A percentile compares a stretch with the other conserved stretches of the same genome.
Conservation (phyloP, 2,888 invertebrate species). For the Polyommatus iphigenia region DNA sequence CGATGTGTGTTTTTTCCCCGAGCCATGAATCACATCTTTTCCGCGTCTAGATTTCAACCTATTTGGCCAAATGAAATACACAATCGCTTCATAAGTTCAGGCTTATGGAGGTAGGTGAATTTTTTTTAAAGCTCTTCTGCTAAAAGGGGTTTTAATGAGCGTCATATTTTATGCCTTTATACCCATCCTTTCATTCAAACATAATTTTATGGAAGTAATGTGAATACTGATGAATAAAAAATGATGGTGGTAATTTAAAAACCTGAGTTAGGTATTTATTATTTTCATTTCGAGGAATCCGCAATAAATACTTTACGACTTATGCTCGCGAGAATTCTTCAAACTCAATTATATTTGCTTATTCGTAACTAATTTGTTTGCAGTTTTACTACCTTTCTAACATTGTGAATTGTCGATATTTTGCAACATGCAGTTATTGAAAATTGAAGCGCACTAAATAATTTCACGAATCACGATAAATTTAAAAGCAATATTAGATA, state of each 20-base stretch:
- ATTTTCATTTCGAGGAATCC: conserved; percentile 13
- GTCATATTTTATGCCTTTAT: neutral
- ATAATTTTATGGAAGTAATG: neutral
- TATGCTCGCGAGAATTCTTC: neutral
- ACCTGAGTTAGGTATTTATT: neutral
- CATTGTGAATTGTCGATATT: neutral
- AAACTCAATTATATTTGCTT: conserved; percentile 16
- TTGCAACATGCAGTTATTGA: neutral
- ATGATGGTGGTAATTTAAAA: conserved; percentile 1
- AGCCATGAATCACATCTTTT: conserved; percentile 7
- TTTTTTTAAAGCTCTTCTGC: neutral
- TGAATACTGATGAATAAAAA: neutral
- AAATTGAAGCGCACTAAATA: neutral
- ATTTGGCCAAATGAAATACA: neutral
- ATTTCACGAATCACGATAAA: neutral
- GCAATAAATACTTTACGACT: conserved; percentile 18
- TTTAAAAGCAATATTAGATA: neutral
- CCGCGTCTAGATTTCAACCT: neutral
- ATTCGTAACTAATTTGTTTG: conserved; percentile 1
- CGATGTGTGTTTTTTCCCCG: conserved; percentile 46
- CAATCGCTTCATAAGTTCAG: neutral
- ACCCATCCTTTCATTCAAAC: conserved; percentile 1
- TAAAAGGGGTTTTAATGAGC: neutral
- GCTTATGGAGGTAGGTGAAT: neutral
- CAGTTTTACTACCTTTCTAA: neutral